These are phyloP conservation scores for Priocnemis perturbator DNA, from an alignment of 2,888 invertebrate species.

Conservation along the genomic window DNA sequence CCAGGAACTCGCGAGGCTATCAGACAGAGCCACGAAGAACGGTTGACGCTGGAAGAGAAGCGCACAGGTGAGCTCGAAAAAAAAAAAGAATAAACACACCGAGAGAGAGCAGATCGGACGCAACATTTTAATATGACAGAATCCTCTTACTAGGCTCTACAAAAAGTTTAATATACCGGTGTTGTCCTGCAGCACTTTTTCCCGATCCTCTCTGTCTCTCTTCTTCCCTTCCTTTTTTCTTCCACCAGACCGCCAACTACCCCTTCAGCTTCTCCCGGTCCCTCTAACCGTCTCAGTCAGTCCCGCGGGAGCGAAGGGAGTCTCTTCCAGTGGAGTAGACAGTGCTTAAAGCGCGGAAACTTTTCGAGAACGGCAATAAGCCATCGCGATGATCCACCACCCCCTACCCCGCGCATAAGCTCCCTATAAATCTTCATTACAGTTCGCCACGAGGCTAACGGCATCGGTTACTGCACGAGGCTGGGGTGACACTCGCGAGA, in stretches of 20 bases:
- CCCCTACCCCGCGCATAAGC: conserved; percentile 50
- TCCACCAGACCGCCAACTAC: conserved; percentile 22
- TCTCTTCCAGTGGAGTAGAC: conserved; percentile 14
- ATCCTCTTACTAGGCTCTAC: conserved; percentile 61
- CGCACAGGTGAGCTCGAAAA: conserved; percentile 26
- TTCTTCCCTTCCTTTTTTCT: not conserved
- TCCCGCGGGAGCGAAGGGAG: conserved; percentile 22
- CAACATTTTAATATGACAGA: conserved; percentile 57
- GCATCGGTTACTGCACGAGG: conserved; percentile 30
- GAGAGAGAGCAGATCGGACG: conserved; percentile 10
- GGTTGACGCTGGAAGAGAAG: conserved; percentile 3
- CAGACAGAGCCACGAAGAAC: conserved; percentile 5
- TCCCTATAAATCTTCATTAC: conserved; percentile 69
- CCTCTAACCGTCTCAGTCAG: conserved; percentile 18
- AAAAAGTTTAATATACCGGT: conserved; percentile 68
- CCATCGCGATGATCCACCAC: conserved; percentile 62
- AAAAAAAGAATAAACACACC: not conserved
- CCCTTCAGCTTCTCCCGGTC: too few species aligned
- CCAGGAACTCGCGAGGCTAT: conserved; percentile 17
- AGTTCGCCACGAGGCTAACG: conserved; percentile 54
- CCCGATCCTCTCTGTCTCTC: conserved; percentile 5
- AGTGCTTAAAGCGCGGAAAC: conserved; percentile 60
- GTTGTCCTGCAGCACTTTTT: conserved; percentile 40
- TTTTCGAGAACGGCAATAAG: conserved; percentile 67
- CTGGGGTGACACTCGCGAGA: conserved; percentile 5